Evolutionary conservation across 2,113 vertebrate genomes (phyloP).

Genomic region (Puntigrus tetrazona): DNA sequence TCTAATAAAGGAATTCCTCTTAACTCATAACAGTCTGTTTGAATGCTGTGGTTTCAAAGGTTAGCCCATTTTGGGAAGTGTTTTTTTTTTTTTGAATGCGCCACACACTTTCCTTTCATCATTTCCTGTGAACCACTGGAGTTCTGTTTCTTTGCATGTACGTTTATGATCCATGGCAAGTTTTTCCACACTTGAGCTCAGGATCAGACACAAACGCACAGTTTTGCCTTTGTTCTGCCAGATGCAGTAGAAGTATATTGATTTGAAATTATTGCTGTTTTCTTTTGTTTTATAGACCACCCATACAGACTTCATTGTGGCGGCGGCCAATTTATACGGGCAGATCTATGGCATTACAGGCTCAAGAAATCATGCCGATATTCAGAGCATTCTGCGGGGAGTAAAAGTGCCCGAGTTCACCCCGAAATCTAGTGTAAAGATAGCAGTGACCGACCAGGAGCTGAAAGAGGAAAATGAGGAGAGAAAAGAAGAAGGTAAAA

Average conservation of each 20-base stretch:
- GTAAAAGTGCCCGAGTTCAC: slow-evolving; percentile 64
- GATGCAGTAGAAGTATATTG: slow-evolving; percentile 20
- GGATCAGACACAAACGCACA: background rate
- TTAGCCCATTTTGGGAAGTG: background rate
- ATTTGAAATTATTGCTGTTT: background rate
- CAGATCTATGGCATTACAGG: slow-evolving; percentile 73
- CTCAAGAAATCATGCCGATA: slow-evolving; percentile 43
- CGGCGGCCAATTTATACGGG: slow-evolving; percentile 83
- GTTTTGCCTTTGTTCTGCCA: background rate
- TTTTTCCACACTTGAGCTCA: background rate
- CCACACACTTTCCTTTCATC: background rate
- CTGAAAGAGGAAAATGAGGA: slow-evolving; percentile 55
- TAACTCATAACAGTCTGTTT: background rate
- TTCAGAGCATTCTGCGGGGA: slow-evolving; percentile 61
- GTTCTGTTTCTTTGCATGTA: background rate
- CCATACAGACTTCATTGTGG: slow-evolving; percentile 81
- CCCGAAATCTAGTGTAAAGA: slow-evolving; percentile 64
- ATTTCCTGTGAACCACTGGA: slow-evolving; percentile 4
- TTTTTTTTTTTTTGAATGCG: background rate
- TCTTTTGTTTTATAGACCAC: slow-evolving; percentile 68
- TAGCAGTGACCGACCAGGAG: slow-evolving; percentile 70
- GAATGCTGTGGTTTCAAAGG: slow-evolving; percentile 27
- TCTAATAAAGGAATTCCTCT: background rate
- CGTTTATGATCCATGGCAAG: background rate
- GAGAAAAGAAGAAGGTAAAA: slow-evolving; percentile 63